Conservation (phyloP, 2,797 vertebrate genomes). For the Mormyrops attenuatus region DNA sequence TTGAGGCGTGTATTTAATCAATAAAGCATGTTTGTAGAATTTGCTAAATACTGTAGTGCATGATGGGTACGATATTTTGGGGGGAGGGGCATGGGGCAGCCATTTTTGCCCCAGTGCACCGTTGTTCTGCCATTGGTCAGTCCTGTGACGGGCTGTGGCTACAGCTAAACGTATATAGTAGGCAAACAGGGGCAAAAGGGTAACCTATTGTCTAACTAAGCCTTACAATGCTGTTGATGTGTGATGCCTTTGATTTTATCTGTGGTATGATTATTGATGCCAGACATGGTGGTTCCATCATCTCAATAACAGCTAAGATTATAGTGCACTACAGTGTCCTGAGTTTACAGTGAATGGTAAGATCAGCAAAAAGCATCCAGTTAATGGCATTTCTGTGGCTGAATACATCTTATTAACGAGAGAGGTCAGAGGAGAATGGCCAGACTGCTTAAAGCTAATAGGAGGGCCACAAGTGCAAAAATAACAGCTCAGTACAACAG, state of each 20-base stretch:
- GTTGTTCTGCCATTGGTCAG: background rate
- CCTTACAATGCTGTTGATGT: background rate
- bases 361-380: background rate
- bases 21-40: background rate
- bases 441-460: background rate
- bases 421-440: background rate
- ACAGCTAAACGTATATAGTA: background rate
- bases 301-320: background rate
- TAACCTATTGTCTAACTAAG: background rate
- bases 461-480: background rate
- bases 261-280: background rate
- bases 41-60: background rate
- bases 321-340: background rate
- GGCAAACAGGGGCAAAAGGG: background rate
- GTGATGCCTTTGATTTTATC: background rate
- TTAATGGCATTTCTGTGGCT: background rate
- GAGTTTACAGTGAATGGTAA: background rate
- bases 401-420: background rate
- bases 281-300: background rate
- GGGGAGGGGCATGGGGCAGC: too few species aligned
- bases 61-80: background rate
- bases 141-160: background rate
- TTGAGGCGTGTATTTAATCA: background rate
- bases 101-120: too few species aligned
- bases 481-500: background rate